A percentile compares a stretch with the other conserved stretches of the same genome.
phyloP scores from a whole-genome alignment of 2,888 invertebrate genomes.

The Serrognathus titanus region DNA sequence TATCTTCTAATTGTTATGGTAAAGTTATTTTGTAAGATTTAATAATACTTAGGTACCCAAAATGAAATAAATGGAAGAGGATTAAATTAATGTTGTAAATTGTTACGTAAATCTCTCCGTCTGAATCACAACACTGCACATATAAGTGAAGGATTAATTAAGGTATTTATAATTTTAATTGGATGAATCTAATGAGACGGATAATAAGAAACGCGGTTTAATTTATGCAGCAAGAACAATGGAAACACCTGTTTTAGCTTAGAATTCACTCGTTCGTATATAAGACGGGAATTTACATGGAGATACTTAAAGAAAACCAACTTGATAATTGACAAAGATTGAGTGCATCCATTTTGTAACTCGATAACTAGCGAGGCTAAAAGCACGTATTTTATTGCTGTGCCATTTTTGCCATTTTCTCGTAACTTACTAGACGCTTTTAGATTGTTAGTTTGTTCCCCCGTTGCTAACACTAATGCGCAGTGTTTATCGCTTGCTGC shows the following conservation, averaged over 20 bases:
- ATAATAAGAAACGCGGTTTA: slow-evolving; percentile 2
- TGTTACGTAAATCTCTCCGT: too few relatives aligned
- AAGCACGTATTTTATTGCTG: slow-evolving; percentile 1
- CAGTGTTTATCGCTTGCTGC: too few relatives aligned
- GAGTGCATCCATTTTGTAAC: slow-evolving; percentile 20
- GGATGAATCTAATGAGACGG: not conserved
- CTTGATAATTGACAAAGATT: slow-evolving; percentile 23
- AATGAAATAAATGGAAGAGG: too few relatives aligned
- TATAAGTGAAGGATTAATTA: not conserved
- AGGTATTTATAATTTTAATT: not conserved
- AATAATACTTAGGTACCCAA: too few relatives aligned
- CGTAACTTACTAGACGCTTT: too few relatives aligned
- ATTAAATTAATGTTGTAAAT: too few relatives aligned
- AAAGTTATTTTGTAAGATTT: too few relatives aligned
- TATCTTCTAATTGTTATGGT: too few relatives aligned
- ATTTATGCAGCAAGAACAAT: slow-evolving; percentile 16
- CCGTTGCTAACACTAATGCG: too few relatives aligned
- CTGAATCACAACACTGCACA: not conserved
- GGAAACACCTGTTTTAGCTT: slow-evolving; percentile 15
- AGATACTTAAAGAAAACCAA: slow-evolving; percentile 19
- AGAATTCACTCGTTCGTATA: slow-evolving; percentile 5
- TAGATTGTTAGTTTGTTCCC: too few relatives aligned
- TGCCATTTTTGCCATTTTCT: not conserved
- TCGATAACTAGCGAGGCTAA: slow-evolving; percentile 8
- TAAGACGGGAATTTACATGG: slow-evolving; percentile 17